Evolutionary conservation across 2,113 vertebrate genomes (phyloP), one percentile per base, ranked within the genome.

Genomic region (Notiomystis cincta): DNA sequence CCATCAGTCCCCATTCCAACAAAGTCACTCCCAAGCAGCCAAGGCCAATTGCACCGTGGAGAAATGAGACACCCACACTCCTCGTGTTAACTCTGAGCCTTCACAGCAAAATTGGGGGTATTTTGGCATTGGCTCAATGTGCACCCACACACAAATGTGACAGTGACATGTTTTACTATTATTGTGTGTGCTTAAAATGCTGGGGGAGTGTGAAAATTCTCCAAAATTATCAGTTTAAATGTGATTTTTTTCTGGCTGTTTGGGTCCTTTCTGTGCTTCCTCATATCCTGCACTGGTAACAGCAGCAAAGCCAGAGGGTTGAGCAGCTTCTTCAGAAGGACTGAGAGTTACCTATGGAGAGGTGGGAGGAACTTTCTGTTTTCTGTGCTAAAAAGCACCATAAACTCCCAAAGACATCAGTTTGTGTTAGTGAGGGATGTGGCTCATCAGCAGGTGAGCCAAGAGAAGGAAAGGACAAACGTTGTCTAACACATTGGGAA

Each of bases 61-160:
- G 65, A 31, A 47, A 42, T 3, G 13, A 73, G 44, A 56, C 62
- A 47, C 4, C 28, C 37, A 16, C 16, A 1, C 14, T 50, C 10
- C 56, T 15, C 10, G 17, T 44, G 31, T 23, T 35, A 13, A 15
- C n/a, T n/a, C 53, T 25, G 44, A 71, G 18, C 30, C 14, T 5
- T 6, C 38, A 3, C 6, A 18, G 21, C 28, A 19, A 44, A 84
- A 25, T 0, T 5, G 6, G 47, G 30, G 73, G 23, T 58, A 14
- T 71, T 82, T 51, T 9, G 10, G 44, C 53, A 69, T 15, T 1
- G 0, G 6, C 15, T 23, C 33, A 9, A 0, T 2, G 2, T 40
- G 16, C 16, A 13, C 9, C 8, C 12, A 38, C 5, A 3, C 1
- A 23, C 25, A 13, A 14, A 7, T 12, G 9, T 28, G 77, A 13